Base-by-base conservation (phyloP, 37 sponge, comb jelly and placozoan genomes). In the Cladorhizidae sp. region DNA sequence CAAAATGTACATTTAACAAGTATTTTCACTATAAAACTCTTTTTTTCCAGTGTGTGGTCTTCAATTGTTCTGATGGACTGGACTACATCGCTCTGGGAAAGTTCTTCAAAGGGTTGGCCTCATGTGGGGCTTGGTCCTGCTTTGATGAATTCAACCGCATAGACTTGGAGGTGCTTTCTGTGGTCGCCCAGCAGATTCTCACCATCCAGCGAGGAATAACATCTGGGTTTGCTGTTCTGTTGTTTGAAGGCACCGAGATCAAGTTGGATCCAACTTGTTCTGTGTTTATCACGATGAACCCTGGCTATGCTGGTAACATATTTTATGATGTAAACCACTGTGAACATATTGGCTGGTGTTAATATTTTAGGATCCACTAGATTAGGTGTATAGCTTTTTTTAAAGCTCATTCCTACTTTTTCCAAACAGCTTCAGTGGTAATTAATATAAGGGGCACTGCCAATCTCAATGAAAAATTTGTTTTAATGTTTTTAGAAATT, bases 81-180 rank as follows among this genome's bases (percentile, higher is more conserved):
- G 99, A 99, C 75, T 99, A 99, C 86, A 94, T 96, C 64, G 99
- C 99, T 38, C 86, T 99, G 74, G 99, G 99, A 12, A 99, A 99
- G 79, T 99, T 99, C 90, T 99, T 99, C 89, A 99, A 99, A 50
- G 99, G 99, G 0, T 85, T 99, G 31, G 99, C 99, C 20, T 96
- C 97, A 37, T 96, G 97, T 87, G 99, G 99, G 31, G 99, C 99
- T 5, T 99, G 99, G 99, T 96, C 99, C 29, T 99, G 99, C 73
- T 99, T 99, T 80, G 99, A 99, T 76, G 99, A 99, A 84, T 99
- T 99, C 83, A 99, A 99, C 85, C 83, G 99, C 7, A 99, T 99
- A 32, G 99, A 99, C 56, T 72, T 99, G 62, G 99, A 99, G 74
- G 99, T 85, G 82, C 75, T 97, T 67, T 97, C 97, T 63, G 97